Conservation (phyloP, 1,140 invertebrate genomes). For the honey bee (Apis mellifera) region Amel_HAv3.1 CM009932.2:13015001-13015500, state of each 20-base stretch:
- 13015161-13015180: not conserved
- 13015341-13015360: not conserved
- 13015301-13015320: conserved; percentile 37
- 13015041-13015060: not conserved
- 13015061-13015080: not conserved
- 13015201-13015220: not conserved
- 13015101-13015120: too few species aligned
- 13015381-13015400: not conserved
- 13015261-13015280: conserved; percentile 18
- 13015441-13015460: conserved; percentile 38
- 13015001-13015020: conserved; percentile 27
- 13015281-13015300: conserved; percentile 35
- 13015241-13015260: not conserved
- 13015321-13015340: conserved; percentile 26
- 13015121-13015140: not conserved
- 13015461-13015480: conserved; percentile 48
- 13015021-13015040: not conserved
- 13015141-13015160: not conserved
- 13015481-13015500: conserved; percentile 39
- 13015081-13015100: not conserved
- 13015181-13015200: not conserved
- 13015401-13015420: not conserved
- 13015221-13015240: conserved; percentile 18
- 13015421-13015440: not conserved
- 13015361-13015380: too few species aligned